Evolutionary conservation across 2,797 vertebrate species (phyloP).

Genomic region (Thamnophis elegans): DNA sequence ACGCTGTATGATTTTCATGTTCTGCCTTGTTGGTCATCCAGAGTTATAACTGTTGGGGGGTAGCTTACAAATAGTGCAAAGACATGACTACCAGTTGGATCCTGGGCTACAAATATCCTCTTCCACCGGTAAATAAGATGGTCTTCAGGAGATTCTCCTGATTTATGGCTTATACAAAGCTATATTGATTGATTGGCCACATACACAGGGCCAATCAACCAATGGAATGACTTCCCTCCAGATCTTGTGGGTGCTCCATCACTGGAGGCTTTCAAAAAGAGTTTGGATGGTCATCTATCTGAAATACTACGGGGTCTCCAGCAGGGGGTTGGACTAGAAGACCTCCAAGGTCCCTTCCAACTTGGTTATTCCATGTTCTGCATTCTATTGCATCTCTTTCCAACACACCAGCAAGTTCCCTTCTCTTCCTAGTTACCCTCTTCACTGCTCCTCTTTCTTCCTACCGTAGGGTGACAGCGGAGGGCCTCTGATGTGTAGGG

Average conservation of each 20-base stretch:
- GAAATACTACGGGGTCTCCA: neutral
- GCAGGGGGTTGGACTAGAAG: neutral
- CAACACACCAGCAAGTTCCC: neutral
- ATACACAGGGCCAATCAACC: neutral
- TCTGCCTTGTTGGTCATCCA: neutral
- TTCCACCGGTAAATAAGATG: neutral
- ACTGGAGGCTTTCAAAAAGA: neutral
- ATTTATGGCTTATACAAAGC: neutral
- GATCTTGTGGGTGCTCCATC: neutral
- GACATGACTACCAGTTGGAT: neutral
- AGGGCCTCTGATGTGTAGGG: constrained; percentile 66
- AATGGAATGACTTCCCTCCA: neutral
- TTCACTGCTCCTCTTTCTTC: neutral
- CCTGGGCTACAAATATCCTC: neutral
- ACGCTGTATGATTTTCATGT: neutral
- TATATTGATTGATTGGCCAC: neutral
- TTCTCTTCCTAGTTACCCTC: neutral
- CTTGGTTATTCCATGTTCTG: neutral
- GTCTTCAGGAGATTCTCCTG: neutral
- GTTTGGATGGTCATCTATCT: neutral
- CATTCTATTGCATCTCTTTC: neutral
- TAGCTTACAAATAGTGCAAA: neutral
- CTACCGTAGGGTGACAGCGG: constrained; percentile 67
- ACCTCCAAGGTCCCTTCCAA: neutral
- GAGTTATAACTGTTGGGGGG: neutral